Evolutionary conservation across 2,797 vertebrate genomes (phyloP).

Genomic region (Brotula barbata): DNA sequence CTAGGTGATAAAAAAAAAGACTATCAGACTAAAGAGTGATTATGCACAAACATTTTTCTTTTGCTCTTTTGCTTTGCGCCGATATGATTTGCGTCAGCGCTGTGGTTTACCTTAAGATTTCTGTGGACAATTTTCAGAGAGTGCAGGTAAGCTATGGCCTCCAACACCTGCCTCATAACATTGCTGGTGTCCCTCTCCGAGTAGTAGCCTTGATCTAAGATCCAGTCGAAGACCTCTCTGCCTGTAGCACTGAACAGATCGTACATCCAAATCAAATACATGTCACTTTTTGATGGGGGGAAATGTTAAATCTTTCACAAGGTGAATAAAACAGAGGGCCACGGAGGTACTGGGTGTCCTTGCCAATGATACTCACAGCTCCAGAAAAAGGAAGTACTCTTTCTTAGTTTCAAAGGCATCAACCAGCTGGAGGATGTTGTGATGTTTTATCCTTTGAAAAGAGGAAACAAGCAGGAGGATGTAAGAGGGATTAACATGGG

Average conservation of each 20-base stretch:
- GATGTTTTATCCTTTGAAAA: conserved; percentile 92
- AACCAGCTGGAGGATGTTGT: conserved; percentile 95
- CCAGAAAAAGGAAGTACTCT: conserved; percentile 96
- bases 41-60: not conserved
- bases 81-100: conserved; percentile 57
- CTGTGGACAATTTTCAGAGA: conserved; percentile 95
- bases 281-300: conserved; percentile 12
- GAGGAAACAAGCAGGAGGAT: conserved; percentile 20
- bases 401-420: conserved; percentile 97
- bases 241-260: conserved; percentile 87
- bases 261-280: conserved; percentile 29
- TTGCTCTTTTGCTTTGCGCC: not conserved
- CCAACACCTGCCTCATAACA: conserved; percentile 95
- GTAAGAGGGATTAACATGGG: conserved; percentile 19
- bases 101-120: conserved; percentile 90
- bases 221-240: conserved; percentile 99
- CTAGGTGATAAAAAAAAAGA: too few relatives aligned
- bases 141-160: conserved; percentile 96
- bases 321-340: conserved; percentile 17
- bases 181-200: conserved; percentile 98
- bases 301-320: conserved; percentile 9
- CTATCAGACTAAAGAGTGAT: not conserved
- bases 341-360: conserved; percentile 14
- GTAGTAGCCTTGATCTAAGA: conserved; percentile 98
- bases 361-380: conserved; percentile 87